Evolutionary conservation across 2,797 vertebrate species (phyloP), one percentile per base, ranked within the genome.

Genomic region (Heliangelus exortis): DNA sequence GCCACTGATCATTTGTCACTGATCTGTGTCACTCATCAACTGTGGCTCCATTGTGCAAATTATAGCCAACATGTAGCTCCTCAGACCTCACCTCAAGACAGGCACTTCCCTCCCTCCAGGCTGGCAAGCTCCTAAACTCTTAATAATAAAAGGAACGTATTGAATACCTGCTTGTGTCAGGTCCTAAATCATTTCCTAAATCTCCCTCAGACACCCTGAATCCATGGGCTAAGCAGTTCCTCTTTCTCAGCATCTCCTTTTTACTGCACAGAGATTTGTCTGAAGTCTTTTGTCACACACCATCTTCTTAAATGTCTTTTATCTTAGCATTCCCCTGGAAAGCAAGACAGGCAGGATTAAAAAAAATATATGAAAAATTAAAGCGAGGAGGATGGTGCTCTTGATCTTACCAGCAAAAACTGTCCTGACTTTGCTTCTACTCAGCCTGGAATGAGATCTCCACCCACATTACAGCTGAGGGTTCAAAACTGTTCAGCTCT

Each of bases 271-370:
- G 17, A 51, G 45, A 34, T 78, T 75, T 31, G 31, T 15, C 51
- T 29, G 1, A 57, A 57, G 68, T 8, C 26, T 58, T 57, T 29
- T 3, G 3, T 43, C 10, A 5, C 20, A 17, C 0, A 0, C 15
- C 28, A 41, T 47, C 23, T 21, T 73, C 73, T 34, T 66, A 59
- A 77, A 5, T 1, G 1, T 23, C 26, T 54, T 61, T 26, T 55
- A 41, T 59, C 76, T 80, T 23, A 83, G 26, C 43, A 59, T 18
- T 57, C 22, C 34, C 25, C 65, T 7, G 2, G 26, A 41, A 61
- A 82, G 0, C 41, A 63, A 67, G 54, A 65, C 12, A 48, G 31
- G 23, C 7, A 77, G 57, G 33, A 83, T 55, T 54, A 14, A 87
- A 88, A 88, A n/a, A 78, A 34, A 34, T 22, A 0, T 28, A 20